A percentile compares a stretch with the other conserved stretches of the same genome.
Evolutionary conservation across 2,888 invertebrate genomes (phyloP).

Genomic region (Galerucella nymphaeae): DNA sequence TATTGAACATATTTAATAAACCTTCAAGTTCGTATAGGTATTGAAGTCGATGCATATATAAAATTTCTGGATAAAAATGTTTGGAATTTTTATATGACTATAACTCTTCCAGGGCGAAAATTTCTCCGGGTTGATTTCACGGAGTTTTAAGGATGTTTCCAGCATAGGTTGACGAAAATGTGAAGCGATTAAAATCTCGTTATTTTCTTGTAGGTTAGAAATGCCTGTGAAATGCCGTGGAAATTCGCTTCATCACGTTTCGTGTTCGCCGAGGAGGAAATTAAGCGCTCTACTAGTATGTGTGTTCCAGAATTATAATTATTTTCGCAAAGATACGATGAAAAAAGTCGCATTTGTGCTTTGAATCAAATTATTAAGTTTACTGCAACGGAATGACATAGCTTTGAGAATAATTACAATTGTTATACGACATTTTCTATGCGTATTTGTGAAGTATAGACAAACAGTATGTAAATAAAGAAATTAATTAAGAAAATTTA

Average conservation of each 20-base stretch:
- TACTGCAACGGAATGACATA: constrained; percentile 12
- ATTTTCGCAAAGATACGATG: constrained; percentile 14
- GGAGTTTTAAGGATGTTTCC: constrained; percentile 21
- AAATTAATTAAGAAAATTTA: too few species aligned
- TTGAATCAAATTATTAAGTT: constrained; percentile 19
- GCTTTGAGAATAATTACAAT: not conserved
- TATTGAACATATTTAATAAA: too few species aligned
- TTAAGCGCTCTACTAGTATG: constrained; percentile 28
- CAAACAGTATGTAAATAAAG: too few species aligned
- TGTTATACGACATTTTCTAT: not conserved
- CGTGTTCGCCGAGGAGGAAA: constrained; percentile 28
- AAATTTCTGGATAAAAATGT: not conserved
- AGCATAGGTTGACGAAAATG: constrained; percentile 31
- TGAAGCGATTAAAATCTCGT: constrained; percentile 35
- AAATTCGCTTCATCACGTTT: constrained; percentile 35
- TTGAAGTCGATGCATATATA: not conserved
- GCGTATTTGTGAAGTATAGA: too few species aligned
- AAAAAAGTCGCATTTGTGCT: constrained; percentile 24
- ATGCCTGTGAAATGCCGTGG: constrained; percentile 27
- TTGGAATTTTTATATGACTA: constrained; percentile 1
- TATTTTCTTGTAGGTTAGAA: constrained; percentile 31
- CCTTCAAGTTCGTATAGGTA: too few species aligned
- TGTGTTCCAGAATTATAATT: constrained; percentile 27
- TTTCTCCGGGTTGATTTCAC: constrained; percentile 16
- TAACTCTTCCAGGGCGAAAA: not conserved